Evolutionary conservation across 2,113 vertebrate genomes (phyloP).

Genomic region (Paramormyrops kingsleyae): DNA sequence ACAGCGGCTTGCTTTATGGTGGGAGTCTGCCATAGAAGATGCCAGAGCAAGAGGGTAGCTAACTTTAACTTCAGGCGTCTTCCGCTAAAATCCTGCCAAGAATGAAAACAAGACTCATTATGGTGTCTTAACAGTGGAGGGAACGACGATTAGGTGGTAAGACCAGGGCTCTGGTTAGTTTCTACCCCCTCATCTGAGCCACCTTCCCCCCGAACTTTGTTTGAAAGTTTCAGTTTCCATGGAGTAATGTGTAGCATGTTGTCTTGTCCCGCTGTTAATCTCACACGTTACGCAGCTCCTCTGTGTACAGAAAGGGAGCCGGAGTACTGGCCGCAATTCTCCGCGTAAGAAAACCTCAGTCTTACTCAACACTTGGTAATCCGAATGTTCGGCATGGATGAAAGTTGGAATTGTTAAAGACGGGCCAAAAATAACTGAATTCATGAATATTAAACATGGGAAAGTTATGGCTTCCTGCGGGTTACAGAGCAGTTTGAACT

Average conservation of each 20-base stretch:
- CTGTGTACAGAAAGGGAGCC: no score
- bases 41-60: background rate
- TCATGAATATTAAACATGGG: conserved; percentile 10
- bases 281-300: background rate
- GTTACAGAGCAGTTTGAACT: background rate
- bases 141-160: background rate
- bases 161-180: background rate
- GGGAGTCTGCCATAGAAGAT: conserved; percentile 2
- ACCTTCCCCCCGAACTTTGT: background rate
- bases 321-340: background rate
- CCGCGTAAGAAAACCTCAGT: background rate
- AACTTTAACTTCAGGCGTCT: background rate
- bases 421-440: background rate
- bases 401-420: background rate
- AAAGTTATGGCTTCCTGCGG: background rate
- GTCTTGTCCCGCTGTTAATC: background rate
- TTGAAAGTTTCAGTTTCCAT: background rate
- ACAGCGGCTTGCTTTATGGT: conserved; percentile 8
- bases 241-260: background rate
- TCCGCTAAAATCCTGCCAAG: background rate
- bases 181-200: background rate
- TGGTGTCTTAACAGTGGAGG: background rate
- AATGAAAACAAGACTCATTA: background rate
- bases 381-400: background rate
- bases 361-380: conserved; percentile 10